Evolutionary conservation across 2,888 invertebrate genomes (phyloP).

Genomic region (Flexamia atlantica): DNA sequence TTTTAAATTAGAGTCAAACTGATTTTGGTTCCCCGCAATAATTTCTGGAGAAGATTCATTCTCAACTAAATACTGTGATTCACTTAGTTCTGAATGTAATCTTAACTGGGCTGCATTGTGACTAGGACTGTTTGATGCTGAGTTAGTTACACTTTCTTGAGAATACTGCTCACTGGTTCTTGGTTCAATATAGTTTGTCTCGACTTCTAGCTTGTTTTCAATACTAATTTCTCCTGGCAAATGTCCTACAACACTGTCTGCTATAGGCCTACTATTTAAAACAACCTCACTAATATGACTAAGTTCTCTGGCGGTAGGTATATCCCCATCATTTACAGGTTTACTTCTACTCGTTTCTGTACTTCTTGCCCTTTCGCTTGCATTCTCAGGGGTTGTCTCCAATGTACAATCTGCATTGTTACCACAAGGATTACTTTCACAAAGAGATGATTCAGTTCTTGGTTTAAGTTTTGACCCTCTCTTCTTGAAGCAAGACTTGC

Average conservation of each 20-base stretch:
- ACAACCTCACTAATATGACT: neutral
- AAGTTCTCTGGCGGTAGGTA: neutral
- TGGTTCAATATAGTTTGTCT: neutral
- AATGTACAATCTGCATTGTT: neutral
- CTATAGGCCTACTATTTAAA: neutral
- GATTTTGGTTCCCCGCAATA: neutral
- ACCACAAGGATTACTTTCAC: slow-evolving; percentile 25
- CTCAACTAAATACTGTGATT: neutral
- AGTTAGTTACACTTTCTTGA: neutral
- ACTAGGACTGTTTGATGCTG: neutral
- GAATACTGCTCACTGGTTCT: neutral
- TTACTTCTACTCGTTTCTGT: neutral
- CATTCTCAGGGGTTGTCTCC: neutral
- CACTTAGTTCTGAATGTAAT: neutral
- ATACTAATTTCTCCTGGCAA: neutral
- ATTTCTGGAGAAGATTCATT: neutral
- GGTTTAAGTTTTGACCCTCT: slow-evolving; percentile 48
- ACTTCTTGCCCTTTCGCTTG: neutral
- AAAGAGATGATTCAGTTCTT: slow-evolving; percentile 37
- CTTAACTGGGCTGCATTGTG: neutral
- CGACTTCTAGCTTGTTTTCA: neutral
- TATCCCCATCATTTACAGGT: neutral
- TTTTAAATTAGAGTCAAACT: slow-evolving; percentile 24
- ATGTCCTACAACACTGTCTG: neutral
- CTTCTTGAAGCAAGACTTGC: slow-evolving; percentile 28